These are phyloP conservation scores for Ctenosaura bakeri DNA, from an alignment of 2,797 vertebrate genomes.

Conservation along the genomic window DNA sequence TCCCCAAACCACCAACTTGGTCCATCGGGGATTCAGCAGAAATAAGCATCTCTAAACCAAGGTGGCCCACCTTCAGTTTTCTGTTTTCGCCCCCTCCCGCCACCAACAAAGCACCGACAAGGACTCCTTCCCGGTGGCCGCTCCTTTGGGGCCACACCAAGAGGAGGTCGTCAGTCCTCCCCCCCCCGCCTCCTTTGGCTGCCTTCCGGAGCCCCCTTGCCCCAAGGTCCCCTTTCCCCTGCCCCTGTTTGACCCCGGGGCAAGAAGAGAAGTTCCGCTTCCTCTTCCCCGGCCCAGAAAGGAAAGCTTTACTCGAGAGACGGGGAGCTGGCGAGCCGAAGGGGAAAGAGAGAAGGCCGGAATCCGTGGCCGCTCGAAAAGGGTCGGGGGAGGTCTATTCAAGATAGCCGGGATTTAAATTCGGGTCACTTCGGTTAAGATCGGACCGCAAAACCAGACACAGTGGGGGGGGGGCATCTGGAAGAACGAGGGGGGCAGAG, in stretches of 20 bases:
- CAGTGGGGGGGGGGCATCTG: too few relatives aligned
- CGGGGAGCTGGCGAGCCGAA: neutral
- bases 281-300: neutral
- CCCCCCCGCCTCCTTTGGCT: neutral
- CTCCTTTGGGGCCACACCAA: neutral
- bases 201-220: neutral
- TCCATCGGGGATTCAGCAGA: too few relatives aligned
- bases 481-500: too few relatives aligned
- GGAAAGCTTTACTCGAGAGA: neutral
- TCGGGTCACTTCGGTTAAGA: neutral
- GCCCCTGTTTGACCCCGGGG: too few relatives aligned
- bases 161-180: neutral
- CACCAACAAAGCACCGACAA: too few relatives aligned
- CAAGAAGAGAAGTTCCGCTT: neutral
- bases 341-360: neutral
- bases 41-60: neutral
- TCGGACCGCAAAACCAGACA: neutral
- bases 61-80: neutral
- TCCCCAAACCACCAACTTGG: too few relatives aligned
- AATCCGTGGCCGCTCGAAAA: too few relatives aligned
- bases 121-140: too few relatives aligned
- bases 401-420: neutral
- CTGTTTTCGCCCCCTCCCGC: neutral
- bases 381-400: too few relatives aligned
- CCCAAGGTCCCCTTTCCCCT: neutral